Conservation (phyloP, 30 jellyfish, hydroid and myxozoan genomes). For the Sanderia malayensis region DNA sequence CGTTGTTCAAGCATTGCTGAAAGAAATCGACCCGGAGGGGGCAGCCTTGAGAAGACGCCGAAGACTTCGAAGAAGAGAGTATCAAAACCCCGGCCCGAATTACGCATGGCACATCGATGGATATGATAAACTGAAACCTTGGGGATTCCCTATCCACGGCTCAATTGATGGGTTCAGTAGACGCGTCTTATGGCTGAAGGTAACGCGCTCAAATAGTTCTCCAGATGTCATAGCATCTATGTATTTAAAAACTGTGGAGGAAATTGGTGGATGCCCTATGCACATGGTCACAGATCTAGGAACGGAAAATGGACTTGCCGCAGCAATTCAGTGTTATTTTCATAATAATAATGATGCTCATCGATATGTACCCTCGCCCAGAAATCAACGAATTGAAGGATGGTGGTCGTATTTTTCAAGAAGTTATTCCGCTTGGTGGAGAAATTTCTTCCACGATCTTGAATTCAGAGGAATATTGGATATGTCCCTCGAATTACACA, state of each 20-base stretch:
- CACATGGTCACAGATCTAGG: constrained; percentile 17
- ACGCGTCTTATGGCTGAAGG: constrained; percentile 13
- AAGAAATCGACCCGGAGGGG: constrained; percentile 11
- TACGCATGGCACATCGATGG: too few species aligned
- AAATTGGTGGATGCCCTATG: constrained; percentile 10
- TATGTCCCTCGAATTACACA: constrained; percentile 9
- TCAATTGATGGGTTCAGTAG: constrained; percentile 22
- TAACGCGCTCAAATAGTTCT: constrained; percentile 12
- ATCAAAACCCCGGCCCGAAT: constrained; percentile 21
- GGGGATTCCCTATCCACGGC: constrained; percentile 20
- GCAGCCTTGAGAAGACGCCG: constrained; percentile 2
- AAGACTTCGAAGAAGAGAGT: constrained; percentile 6
- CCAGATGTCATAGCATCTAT: constrained; percentile 7
- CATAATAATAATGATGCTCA: background rate
- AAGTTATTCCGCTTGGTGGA: background rate
- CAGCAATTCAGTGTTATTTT: constrained; percentile 5
- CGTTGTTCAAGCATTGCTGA: constrained; percentile 16
- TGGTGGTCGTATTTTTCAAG: too few species aligned
- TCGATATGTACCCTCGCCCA: too few species aligned
- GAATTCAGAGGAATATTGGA: constrained; percentile 6
- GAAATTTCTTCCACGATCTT: constrained; percentile 1
- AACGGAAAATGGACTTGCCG: constrained; percentile 26
- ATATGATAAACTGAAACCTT: constrained; percentile 26
- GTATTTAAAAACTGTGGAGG: background rate
- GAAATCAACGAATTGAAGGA: too few species aligned